Evolutionary conservation across 2,113 vertebrate species (phyloP).

Genomic region (Siniperca chuatsi): DNA sequence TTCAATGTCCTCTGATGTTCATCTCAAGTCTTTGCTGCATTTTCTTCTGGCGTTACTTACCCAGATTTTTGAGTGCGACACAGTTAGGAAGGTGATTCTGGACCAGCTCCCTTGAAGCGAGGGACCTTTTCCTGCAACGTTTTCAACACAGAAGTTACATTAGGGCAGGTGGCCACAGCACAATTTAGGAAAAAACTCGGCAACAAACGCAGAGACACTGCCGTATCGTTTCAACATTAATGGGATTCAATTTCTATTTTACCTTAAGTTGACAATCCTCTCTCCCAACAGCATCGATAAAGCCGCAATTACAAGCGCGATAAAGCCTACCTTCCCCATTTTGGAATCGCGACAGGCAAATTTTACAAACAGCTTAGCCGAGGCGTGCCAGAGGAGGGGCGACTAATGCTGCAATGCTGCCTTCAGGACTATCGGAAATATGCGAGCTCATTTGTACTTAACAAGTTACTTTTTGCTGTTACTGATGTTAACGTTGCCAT

Average conservation of each 20-base stretch:
- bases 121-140: constrained; percentile 62
- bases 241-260: neutral
- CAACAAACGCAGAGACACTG: neutral
- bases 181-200: neutral
- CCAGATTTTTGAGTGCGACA: constrained; percentile 74
- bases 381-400: neutral
- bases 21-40: neutral
- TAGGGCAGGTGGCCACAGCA: neutral
- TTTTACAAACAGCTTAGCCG: neutral
- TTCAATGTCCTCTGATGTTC: neutral
- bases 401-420: constrained; percentile 49
- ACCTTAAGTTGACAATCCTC: constrained; percentile 78
- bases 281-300: constrained; percentile 74
- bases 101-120: constrained; percentile 69
- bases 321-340: constrained; percentile 74
- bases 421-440: constrained; percentile 6
- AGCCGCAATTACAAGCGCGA: constrained; percentile 62
- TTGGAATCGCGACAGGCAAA: fast-evolving
- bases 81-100: constrained; percentile 84
- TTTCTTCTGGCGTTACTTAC: constrained; percentile 31
- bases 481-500: neutral
- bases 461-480: neutral
- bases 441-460: neutral
- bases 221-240: no score
- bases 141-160: neutral